A percentile compares a stretch with the other conserved stretches of the same genome.
These are phyloP conservation scores for Syndactyla subalaris DNA, from an alignment of 2,797 vertebrate species.

Conservation along the genomic window DNA sequence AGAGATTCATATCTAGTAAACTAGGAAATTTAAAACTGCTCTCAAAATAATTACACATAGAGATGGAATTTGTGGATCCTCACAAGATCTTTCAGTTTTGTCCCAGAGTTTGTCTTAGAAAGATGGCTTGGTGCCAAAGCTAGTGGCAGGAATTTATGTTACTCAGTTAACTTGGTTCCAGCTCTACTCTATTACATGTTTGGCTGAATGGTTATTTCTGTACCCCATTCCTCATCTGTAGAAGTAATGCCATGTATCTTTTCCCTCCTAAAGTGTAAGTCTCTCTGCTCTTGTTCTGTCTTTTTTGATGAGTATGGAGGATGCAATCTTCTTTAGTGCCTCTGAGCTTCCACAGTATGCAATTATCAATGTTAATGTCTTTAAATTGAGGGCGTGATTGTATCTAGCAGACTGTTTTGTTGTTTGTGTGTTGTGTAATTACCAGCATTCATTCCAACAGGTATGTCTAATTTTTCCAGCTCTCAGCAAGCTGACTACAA, in stretches of 20 bases:
- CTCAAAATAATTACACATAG: background rate
- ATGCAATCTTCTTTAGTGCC: background rate
- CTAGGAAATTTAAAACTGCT: background rate
- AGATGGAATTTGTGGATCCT: background rate
- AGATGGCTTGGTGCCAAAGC: background rate
- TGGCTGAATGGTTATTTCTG: background rate
- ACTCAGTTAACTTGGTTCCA: background rate
- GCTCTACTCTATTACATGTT: background rate
- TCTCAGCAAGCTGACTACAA: slow-evolving; percentile 51
- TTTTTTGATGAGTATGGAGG: background rate
- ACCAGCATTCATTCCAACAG: slow-evolving; percentile 36
- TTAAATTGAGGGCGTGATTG: slow-evolving; percentile 16
- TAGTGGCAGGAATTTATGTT: background rate
- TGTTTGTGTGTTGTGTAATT: slow-evolving; percentile 54
- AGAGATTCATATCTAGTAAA: background rate
- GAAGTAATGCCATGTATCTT: background rate
- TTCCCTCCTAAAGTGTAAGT: background rate
- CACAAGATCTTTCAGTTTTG: background rate
- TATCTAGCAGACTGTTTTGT: slow-evolving; percentile 27
- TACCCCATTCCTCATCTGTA: background rate
- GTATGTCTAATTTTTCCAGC: slow-evolving; percentile 64
- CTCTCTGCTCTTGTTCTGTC: background rate
- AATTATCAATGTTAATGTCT: slow-evolving; percentile 39
- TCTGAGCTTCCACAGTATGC: background rate
- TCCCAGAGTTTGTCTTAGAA: background rate